A percentile compares a stretch with the other conserved stretches of the same genome.
These are phyloP conservation scores for Bubo bubo DNA, from an alignment of 2,113 vertebrate genomes.

Conservation along the genomic window DNA sequence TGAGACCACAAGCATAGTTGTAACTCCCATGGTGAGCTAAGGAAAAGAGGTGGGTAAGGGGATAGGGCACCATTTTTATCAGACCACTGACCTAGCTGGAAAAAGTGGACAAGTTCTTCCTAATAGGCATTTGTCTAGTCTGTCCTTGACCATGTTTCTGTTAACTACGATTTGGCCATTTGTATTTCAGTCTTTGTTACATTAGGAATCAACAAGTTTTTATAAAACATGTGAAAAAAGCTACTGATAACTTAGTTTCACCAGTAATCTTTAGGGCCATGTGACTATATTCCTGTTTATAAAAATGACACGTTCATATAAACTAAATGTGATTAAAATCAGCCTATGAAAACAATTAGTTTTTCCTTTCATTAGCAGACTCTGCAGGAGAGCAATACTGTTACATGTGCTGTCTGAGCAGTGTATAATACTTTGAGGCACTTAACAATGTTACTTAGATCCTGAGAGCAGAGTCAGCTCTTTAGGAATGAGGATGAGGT, in stretches of 20 bases:
- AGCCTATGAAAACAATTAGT: not conserved
- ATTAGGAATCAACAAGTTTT: not conserved
- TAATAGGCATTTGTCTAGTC: not conserved
- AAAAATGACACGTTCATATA: not conserved
- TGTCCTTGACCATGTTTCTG: not conserved
- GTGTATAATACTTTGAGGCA: not conserved
- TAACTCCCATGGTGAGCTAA: not conserved
- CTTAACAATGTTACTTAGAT: not conserved
- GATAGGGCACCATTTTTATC: not conserved
- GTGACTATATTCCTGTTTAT: not conserved
- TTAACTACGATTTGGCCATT: not conserved
- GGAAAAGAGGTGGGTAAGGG: not conserved
- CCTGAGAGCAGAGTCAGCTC: not conserved
- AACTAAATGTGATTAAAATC: not conserved
- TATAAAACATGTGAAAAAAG: not conserved
- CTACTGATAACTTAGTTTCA: not conserved
- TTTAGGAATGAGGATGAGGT: not conserved
- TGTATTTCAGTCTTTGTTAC: not conserved
- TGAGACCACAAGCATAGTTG: not conserved
- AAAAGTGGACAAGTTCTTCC: not conserved
- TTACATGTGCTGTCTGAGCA: not conserved
- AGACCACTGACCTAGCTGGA: not conserved
- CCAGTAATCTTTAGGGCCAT: not conserved
- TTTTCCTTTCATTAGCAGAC: not conserved
- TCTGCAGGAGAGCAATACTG: not conserved